Evolutionary conservation across 2,888 invertebrate genomes (phyloP).

Genomic region (Luperina testacea): DNA sequence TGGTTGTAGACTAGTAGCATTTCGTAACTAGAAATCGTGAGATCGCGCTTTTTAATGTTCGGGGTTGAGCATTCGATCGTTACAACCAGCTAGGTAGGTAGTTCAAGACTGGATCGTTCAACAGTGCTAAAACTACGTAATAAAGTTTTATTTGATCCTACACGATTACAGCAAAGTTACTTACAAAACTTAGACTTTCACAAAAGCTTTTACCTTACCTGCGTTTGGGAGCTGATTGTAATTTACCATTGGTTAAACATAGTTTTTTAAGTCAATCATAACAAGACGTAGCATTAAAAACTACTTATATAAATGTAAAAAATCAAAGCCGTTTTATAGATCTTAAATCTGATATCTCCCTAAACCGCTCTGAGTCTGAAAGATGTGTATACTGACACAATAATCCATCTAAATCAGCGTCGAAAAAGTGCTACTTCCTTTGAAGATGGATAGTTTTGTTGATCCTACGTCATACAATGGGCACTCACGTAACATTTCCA

Average conservation of each 20-base stretch:
- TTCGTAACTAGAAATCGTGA: constrained; percentile 58
- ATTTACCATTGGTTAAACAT: background rate
- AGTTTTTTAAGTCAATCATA: background rate
- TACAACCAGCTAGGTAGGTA: constrained; percentile 52
- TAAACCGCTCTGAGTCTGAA: background rate
- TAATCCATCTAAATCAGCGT: too few species aligned
- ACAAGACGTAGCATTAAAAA: background rate
- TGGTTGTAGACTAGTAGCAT: constrained; percentile 33
- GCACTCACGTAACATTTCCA: background rate
- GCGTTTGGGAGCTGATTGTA: background rate
- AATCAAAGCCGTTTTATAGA: background rate
- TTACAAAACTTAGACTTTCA: background rate
- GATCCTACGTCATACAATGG: background rate
- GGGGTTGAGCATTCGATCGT: constrained; percentile 46
- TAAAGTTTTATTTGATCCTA: constrained; percentile 40
- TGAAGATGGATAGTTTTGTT: background rate
- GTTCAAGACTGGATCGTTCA: constrained; percentile 11
- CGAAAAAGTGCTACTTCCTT: background rate
- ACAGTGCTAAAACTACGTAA: constrained; percentile 15
- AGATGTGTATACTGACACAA: too few species aligned
- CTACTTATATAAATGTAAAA: background rate
- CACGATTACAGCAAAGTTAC: constrained; percentile 16
- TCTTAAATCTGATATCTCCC: background rate
- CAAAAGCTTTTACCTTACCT: background rate
- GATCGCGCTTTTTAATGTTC: constrained; percentile 51